Evolutionary conservation across 2,113 vertebrate species (phyloP).

Genomic region (Cettia cetti): DNA sequence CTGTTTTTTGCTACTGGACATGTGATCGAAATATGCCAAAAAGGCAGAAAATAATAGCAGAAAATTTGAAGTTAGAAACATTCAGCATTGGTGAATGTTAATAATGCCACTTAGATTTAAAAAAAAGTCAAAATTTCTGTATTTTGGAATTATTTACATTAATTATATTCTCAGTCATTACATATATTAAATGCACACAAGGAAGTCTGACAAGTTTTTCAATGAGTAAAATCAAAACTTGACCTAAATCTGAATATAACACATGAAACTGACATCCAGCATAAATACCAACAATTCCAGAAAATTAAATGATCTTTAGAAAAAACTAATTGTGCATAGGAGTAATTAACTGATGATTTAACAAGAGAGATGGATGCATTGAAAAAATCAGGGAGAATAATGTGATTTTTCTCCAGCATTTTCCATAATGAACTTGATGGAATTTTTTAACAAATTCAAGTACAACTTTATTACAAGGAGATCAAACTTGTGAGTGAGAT

Average conservation of each 20-base stretch:
- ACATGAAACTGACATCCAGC: background rate
- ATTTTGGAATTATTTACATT: background rate
- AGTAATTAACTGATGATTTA: background rate
- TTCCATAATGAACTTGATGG: background rate
- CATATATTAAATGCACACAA: background rate
- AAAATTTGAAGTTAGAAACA: background rate
- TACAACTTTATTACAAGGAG: background rate
- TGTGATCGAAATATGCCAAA: background rate
- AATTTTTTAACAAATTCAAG: background rate
- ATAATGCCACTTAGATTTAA: background rate
- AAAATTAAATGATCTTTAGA: background rate
- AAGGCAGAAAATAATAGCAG: background rate
- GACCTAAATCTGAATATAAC: background rate
- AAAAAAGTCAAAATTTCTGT: background rate
- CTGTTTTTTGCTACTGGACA: background rate
- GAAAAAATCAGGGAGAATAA: background rate
- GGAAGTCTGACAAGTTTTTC: background rate
- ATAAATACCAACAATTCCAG: background rate
- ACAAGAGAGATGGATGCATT: background rate
- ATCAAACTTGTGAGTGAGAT: background rate
- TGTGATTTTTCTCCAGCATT: rapidly evolving
- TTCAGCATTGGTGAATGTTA: background rate
- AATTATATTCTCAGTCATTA: background rate
- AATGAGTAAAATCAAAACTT: background rate
- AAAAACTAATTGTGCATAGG: background rate